These are phyloP conservation scores for Aplocera efformata DNA, from an alignment of 2,888 invertebrate species.

Conservation along the genomic window DNA sequence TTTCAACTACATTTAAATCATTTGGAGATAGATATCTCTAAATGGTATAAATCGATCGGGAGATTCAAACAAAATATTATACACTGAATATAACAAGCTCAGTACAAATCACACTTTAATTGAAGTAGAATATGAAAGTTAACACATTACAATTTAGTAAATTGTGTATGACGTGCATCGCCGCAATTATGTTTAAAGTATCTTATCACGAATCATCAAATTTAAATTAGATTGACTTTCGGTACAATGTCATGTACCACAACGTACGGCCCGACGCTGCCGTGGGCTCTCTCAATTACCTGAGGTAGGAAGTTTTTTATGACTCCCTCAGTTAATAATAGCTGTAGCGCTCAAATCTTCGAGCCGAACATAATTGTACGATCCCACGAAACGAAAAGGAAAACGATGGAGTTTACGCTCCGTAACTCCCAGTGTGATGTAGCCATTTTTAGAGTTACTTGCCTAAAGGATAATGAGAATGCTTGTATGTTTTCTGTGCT, in stretches of 20 bases:
- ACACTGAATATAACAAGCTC: too few species aligned
- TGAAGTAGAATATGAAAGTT: too few species aligned
- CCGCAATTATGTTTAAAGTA: slow-evolving; percentile 1
- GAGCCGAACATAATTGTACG: slow-evolving; percentile 63
- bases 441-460: slow-evolving; percentile 53
- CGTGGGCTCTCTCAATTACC: slow-evolving; percentile 44
- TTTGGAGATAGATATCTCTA: too few species aligned
- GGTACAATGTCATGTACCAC: slow-evolving; percentile 6
- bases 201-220: slow-evolving; percentile 5
- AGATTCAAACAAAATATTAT: too few species aligned
- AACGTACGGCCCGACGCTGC: slow-evolving; percentile 16
- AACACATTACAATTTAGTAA: too few species aligned
- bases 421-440: slow-evolving; percentile 57
- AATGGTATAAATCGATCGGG: too few species aligned
- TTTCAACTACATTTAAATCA: too few species aligned
- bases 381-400: slow-evolving; percentile 68
- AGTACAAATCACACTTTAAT: too few species aligned
- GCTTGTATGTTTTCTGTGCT: too few species aligned
- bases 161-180: not conserved
- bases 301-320: slow-evolving; percentile 42
- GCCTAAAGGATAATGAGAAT: too few species aligned
- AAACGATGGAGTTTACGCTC: slow-evolving; percentile 65
- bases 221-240: slow-evolving; percentile 8
- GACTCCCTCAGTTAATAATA: slow-evolving; percentile 46
- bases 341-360: slow-evolving; percentile 28